Conservation (phyloP, 1,140 invertebrate species). For the Paramacrobiotus metropolitanus region DNA sequence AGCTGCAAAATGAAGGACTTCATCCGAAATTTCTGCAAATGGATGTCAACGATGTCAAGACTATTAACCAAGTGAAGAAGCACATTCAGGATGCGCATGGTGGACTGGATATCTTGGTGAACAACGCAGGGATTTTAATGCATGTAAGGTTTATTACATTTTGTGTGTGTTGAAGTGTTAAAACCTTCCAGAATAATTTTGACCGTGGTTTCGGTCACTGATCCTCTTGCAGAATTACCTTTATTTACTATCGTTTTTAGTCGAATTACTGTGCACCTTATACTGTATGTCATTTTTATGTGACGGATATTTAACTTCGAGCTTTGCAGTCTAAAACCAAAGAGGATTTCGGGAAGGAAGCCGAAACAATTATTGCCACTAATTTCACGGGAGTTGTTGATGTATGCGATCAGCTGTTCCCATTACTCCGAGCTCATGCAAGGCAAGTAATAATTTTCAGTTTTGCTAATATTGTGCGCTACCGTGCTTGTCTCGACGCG, state of each 20-base stretch:
- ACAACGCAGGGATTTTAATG: conserved; percentile 49
- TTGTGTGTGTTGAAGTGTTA: not conserved
- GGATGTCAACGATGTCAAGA: conserved; percentile 35
- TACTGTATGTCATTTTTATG: conserved; percentile 5
- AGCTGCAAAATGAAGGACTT: conserved; percentile 27
- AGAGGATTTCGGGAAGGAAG: conserved; percentile 32
- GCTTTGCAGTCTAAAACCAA: conserved; percentile 30
- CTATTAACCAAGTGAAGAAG: conserved; percentile 31
- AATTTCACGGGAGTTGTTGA: conserved; percentile 41
- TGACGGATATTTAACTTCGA: conserved; percentile 15
- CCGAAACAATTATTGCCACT: conserved; percentile 36
- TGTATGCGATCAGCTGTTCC: conserved; percentile 39
- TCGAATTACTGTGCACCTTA: not conserved
- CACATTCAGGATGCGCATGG: conserved; percentile 38
- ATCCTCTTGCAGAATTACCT: not conserved
- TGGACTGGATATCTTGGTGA: conserved; percentile 51
- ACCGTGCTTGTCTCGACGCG: too few species aligned
- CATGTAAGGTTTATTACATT: conserved; percentile 29
- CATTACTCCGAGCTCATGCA: conserved; percentile 36
- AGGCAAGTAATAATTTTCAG: conserved; percentile 15
- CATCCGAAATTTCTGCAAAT: conserved; percentile 38
- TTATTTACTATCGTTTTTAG: not conserved
- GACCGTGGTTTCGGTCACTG: not conserved
- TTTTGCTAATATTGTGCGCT: too few species aligned
- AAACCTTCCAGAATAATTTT: not conserved